phyloP scores from a whole-genome alignment of 2,113 vertebrate species.

The Perca schrenkii region DNA sequence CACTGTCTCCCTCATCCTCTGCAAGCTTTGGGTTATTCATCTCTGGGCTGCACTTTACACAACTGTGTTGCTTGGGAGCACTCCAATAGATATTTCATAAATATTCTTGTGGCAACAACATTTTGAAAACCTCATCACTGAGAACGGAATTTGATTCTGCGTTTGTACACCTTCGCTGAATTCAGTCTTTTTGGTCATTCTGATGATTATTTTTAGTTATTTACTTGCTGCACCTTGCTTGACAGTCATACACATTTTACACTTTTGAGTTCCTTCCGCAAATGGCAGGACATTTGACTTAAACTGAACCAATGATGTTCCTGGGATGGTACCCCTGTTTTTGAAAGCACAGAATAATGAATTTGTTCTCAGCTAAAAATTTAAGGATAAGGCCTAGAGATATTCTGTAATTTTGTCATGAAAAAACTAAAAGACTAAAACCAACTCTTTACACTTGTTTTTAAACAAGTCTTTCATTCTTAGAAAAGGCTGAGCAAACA shows the following conservation, averaged over 20 bases:
- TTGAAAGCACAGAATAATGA: background rate
- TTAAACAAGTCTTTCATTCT: background rate
- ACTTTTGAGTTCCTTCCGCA: constrained; percentile 23
- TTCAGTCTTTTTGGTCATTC: background rate
- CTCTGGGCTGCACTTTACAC: constrained; percentile 42
- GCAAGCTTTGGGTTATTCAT: constrained; percentile 70
- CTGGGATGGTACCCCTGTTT: background rate
- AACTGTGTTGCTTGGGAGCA: constrained; percentile 48
- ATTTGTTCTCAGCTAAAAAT: background rate
- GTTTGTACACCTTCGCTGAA: background rate
- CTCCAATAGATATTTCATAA: constrained; percentile 50
- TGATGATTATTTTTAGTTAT: background rate
- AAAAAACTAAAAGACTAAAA: background rate
- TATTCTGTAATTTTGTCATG: background rate
- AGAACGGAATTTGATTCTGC: constrained; percentile 3
- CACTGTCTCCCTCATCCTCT: constrained; percentile 51
- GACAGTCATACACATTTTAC: constrained; percentile 23
- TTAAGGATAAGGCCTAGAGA: background rate
- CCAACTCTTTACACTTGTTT: background rate
- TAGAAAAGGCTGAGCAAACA: constrained; percentile 3
- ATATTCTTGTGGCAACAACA: constrained; percentile 46
- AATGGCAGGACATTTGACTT: constrained; percentile 41
- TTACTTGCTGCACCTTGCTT: background rate
- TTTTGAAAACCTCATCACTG: constrained; percentile 18
- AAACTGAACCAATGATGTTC: background rate